These are phyloP conservation scores for Sarcophaga peregrina DNA, from an alignment of 1,140 invertebrate genomes.

Conservation along the genomic window DNA sequence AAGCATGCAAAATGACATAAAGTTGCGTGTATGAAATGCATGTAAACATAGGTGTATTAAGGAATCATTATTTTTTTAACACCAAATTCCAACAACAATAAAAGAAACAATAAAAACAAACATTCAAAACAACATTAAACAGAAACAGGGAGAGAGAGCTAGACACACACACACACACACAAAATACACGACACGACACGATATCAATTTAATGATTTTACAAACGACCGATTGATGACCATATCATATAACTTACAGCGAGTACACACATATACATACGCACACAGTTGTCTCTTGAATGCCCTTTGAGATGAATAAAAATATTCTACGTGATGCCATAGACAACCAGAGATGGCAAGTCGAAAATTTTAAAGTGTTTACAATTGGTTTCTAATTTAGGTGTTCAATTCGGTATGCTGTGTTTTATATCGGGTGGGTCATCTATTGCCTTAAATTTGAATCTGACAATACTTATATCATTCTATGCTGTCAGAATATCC, in stretches of 20 bases:
- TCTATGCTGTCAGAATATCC: too few relatives aligned
- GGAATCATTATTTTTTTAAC: constrained; percentile 37
- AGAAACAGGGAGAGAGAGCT: too few relatives aligned
- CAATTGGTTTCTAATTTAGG: too few relatives aligned
- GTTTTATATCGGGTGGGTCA: too few relatives aligned
- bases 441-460: neutral
- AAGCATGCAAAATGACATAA: neutral
- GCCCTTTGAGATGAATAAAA: neutral
- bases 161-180: neutral
- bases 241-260: constrained; percentile 43
- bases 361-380: too few relatives aligned
- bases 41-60: constrained; percentile 39
- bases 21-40: constrained; percentile 36
- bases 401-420: neutral
- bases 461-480: too few relatives aligned
- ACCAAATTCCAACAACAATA: constrained; percentile 28
- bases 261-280: neutral
- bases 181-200: constrained; percentile 39
- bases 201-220: constrained; percentile 48
- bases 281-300: neutral
- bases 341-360: too few relatives aligned
- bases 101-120: neutral
- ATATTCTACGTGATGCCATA: too few relatives aligned
- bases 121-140: too few relatives aligned
- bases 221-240: constrained; percentile 48